phyloP scores from a whole-genome alignment of 2,888 invertebrate species.

The Diplazon laetatorius region DNA sequence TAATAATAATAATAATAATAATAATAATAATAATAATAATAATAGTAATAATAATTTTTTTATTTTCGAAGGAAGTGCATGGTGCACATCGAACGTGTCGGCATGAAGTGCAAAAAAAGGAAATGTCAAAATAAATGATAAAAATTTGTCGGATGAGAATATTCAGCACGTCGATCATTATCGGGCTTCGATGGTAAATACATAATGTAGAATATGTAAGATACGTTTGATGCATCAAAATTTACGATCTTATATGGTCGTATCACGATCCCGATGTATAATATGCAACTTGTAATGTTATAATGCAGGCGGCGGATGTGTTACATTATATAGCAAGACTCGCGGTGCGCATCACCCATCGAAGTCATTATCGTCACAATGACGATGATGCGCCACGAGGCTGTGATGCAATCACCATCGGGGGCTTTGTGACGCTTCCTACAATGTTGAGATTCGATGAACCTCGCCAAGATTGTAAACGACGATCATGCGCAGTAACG shows the following conservation, averaged over 20 bases:
- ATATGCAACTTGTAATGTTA: constrained; percentile 7
- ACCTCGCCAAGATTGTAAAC: too few relatives aligned
- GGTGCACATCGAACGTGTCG: too few relatives aligned
- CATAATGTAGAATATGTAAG: neutral
- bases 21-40: too few relatives aligned
- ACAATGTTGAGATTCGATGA: constrained; percentile 31
- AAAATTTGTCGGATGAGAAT: neutral
- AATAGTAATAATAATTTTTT: too few relatives aligned
- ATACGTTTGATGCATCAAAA: neutral
- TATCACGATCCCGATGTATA: neutral
- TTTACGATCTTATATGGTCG: constrained; percentile 7
- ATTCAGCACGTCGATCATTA: constrained; percentile 16
- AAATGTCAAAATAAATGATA: neutral
- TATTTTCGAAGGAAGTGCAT: too few relatives aligned
- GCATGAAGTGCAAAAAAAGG: neutral
- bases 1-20: too few relatives aligned
- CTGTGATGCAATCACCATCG: constrained; percentile 46
- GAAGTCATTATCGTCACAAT: constrained; percentile 52
- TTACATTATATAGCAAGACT: constrained; percentile 24
- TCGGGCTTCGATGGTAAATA: constrained; percentile 5
- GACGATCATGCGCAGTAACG: neutral
- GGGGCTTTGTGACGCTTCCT: constrained; percentile 43
- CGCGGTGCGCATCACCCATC: constrained; percentile 43
- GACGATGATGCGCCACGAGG: constrained; percentile 21
- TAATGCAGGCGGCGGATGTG: constrained; percentile 24